Conservation (phyloP, 2,113 vertebrate species). For the Pelmatolapia mariae region DNA sequence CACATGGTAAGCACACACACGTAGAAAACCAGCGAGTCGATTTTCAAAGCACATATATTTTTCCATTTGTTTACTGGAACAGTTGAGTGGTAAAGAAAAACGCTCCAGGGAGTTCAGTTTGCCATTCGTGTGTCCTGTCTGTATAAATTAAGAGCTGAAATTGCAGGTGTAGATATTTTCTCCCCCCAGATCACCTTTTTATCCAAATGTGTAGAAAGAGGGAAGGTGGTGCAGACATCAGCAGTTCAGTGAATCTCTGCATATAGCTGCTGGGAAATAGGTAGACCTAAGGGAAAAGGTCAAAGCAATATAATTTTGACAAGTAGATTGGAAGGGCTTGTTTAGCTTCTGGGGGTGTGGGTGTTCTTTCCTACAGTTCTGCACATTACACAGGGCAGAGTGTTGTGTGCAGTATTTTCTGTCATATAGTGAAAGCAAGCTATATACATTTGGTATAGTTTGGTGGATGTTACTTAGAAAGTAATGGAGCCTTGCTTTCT, state of each 20-base stretch:
- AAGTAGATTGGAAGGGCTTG: constrained; percentile 32
- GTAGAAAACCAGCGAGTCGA: not conserved
- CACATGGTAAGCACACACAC: not conserved
- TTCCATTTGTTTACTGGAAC: constrained; percentile 13
- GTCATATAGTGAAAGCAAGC: not conserved
- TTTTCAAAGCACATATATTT: constrained; percentile 13
- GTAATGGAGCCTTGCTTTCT: not conserved
- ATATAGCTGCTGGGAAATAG: constrained; percentile 17
- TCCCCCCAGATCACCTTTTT: not conserved
- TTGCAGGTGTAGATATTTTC: constrained; percentile 23
- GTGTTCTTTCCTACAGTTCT: not conserved
- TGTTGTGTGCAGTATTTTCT: not conserved
- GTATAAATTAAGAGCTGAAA: constrained; percentile 37
- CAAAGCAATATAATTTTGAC: constrained; percentile 56
- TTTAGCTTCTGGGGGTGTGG: constrained; percentile 15
- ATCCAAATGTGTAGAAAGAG: constrained; percentile 45
- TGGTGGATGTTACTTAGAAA: not conserved
- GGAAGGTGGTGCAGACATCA: constrained; percentile 49
- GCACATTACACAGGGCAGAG: not conserved
- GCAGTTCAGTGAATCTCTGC: constrained; percentile 46
- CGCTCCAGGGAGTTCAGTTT: constrained; percentile 21
- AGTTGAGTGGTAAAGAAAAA: not conserved
- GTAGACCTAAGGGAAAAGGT: constrained; percentile 52
- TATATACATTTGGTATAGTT: not conserved
- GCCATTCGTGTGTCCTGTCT: constrained; percentile 32